Conservation (phyloP, 1,140 invertebrate species). For the Dendrolimus punctatus region DNA sequence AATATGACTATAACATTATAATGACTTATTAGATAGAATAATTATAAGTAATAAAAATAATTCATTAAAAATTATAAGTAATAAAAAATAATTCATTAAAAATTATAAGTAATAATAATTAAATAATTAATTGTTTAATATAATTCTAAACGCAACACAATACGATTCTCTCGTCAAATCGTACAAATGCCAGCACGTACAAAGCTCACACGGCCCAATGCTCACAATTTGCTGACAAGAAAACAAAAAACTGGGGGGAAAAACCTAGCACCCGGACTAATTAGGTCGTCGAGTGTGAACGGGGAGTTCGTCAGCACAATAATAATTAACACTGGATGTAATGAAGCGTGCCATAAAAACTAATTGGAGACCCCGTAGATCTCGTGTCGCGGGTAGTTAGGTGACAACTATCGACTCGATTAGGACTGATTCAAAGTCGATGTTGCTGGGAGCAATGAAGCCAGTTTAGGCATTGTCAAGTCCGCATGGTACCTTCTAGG, state of each 20-base stretch:
- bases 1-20: no score
- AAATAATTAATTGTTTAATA: no score
- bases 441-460: conserved; percentile 9
- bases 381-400: conserved; percentile 21
- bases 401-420: conserved; percentile 25
- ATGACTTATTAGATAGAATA: no score
- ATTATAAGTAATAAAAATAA: no score
- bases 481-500: no score
- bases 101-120: no score
- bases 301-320: conserved; percentile 56
- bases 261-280: conserved; percentile 45
- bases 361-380: conserved; percentile 58
- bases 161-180: conserved; percentile 1
- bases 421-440: conserved; percentile 19
- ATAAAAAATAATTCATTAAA: no score
- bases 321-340: conserved; percentile 68
- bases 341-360: conserved; percentile 67
- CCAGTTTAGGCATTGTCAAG: background rate
- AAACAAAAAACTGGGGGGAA: conserved; percentile 28
- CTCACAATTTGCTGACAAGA: conserved; percentile 48
- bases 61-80: no score
- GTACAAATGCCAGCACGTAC: conserved; percentile 21
- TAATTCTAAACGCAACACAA: no score
- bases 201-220: conserved; percentile 30
- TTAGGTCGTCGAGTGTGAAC: conserved; percentile 63